Base-by-base conservation (phyloP, 2,797 vertebrate species). In the Sciurus vulgaris region DNA sequence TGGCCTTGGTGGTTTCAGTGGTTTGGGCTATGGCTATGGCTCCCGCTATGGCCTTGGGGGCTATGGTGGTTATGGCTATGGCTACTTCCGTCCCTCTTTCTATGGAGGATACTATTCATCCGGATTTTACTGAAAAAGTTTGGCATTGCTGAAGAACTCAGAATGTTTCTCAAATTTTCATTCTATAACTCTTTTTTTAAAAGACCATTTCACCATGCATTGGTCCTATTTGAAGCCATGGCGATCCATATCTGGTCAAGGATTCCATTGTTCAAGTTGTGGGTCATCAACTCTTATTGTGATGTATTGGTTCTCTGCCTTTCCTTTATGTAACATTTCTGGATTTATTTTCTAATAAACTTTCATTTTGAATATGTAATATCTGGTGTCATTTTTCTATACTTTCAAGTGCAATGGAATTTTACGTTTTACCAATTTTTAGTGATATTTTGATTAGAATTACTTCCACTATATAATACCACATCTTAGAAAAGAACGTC, bases 281-380 rank as follows among this genome's bases (percentile, higher is more conserved):
- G 5, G 22, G 35, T 26, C 44, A 2, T 87, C 59, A 61, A 12
- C 49, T 33, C 38, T 59, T 89, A 17, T 63, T 33, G 13, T 92
- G 72, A 92, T 78, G 44, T 84, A 44, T 85, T 92, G 63, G n/a
- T 13, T 83, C 49, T 76, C 51, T 47, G 28, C 17, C 12, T 51
- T 84, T 61, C 5, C 28, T 14, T 73, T 78, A 9, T 84, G 44
- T 78, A 63, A 78, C 30, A 61, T 51, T 84, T 89, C 22, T 63
- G 41, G n/a, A 77, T 35, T 54, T 89, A 78, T 78, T 78, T 82
- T 76, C 22, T 38, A 88, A 92, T 96, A 94, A 94, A 73, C 5
- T 82, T 94, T 35, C 44, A n/a, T 35, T 49, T 33, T 72, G 51
- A 78, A 35, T 35, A 30, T 38, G 44, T 24, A 51, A 59, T 56